Percentiles rank a stretch among this genome's conserved stretches.
phyloP scores from a whole-genome alignment of 2,113 vertebrate genomes.

The Centropristis striata region DNA sequence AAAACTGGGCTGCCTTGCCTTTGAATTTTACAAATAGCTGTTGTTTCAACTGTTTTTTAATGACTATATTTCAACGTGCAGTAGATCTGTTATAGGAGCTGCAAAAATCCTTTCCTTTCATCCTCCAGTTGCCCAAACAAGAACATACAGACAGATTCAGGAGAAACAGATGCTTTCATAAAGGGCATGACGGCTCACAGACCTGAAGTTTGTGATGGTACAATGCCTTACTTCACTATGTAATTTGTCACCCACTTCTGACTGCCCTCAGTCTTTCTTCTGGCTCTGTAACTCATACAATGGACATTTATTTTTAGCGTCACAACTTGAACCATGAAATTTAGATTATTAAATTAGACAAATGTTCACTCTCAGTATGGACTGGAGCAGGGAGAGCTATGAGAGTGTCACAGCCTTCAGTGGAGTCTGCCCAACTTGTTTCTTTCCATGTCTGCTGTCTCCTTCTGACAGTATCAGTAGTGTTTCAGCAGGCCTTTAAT shows the following conservation, averaged over 20 bases:
- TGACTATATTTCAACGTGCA: background rate
- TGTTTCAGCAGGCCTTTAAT: conserved; percentile 97
- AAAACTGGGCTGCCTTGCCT: too few relatives aligned
- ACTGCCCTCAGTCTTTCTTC: background rate
- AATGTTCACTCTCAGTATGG: conserved; percentile 89
- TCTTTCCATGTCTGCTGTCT: conserved; percentile 72
- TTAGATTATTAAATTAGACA: conserved; percentile 90
- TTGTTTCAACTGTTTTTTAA: too few relatives aligned
- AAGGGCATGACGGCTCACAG: background rate
- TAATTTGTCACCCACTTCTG: background rate
- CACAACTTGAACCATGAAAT: conserved; percentile 84
- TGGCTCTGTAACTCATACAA: background rate
- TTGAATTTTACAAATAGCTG: too few relatives aligned
- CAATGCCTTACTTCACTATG: background rate
- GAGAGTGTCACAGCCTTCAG: conserved; percentile 21
- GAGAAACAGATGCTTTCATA: background rate
- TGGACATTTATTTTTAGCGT: conserved; percentile 13
- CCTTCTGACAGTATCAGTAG: conserved; percentile 90
- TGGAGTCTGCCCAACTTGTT: conserved; percentile 72
- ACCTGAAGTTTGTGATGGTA: background rate
- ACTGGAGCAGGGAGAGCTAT: conserved; percentile 82
- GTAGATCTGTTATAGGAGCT: background rate
- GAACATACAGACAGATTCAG: background rate
- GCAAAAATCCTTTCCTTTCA: too few relatives aligned
- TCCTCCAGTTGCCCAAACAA: background rate